phyloP scores from a whole-genome alignment of 2,113 vertebrate species.

The Lethenteron reissneri region DNA sequence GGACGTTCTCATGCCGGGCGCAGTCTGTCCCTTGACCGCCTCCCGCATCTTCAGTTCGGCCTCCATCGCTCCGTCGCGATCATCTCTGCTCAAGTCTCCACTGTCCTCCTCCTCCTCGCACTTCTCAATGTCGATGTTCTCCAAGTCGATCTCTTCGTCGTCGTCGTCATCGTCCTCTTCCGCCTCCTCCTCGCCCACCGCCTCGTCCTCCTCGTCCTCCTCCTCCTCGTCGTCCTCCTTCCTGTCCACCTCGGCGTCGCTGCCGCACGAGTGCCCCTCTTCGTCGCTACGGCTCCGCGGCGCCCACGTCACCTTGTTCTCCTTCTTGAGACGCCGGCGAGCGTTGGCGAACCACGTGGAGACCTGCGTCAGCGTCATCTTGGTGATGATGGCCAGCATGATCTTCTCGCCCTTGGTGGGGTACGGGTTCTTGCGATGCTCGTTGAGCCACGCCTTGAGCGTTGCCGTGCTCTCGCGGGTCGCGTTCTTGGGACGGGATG shows the following conservation, averaged over 20 bases:
- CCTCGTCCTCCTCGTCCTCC: constrained; percentile 72
- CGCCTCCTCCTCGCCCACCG: constrained; percentile 91
- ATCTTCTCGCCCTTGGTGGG: constrained; percentile 91
- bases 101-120: constrained; percentile 88
- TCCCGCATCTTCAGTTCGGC: constrained; percentile 25
- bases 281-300: constrained; percentile 78
- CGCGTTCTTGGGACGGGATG: constrained; percentile 82
- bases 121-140: constrained; percentile 98
- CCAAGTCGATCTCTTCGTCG: constrained; percentile 90
- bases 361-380: constrained; percentile 85
- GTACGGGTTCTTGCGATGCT: constrained; percentile 93
- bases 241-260: constrained; percentile 60
- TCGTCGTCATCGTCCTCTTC: constrained; percentile 80
- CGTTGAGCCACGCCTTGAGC: constrained; percentile 90
- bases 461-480: constrained; percentile 92
- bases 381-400: constrained; percentile 93
- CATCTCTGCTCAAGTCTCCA: constrained; percentile 83
- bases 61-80: constrained; percentile 37
- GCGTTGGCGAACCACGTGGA: constrained; percentile 90
- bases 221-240: constrained; percentile 97
- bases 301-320: constrained; percentile 91
- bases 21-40: constrained; percentile 22
- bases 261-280: constrained; percentile 61
- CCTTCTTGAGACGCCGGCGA: constrained; percentile 64
- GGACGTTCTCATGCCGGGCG: not conserved